phyloP scores from a whole-genome alignment of 2,113 vertebrate genomes.

The Himantopus leucocephalus region DNA sequence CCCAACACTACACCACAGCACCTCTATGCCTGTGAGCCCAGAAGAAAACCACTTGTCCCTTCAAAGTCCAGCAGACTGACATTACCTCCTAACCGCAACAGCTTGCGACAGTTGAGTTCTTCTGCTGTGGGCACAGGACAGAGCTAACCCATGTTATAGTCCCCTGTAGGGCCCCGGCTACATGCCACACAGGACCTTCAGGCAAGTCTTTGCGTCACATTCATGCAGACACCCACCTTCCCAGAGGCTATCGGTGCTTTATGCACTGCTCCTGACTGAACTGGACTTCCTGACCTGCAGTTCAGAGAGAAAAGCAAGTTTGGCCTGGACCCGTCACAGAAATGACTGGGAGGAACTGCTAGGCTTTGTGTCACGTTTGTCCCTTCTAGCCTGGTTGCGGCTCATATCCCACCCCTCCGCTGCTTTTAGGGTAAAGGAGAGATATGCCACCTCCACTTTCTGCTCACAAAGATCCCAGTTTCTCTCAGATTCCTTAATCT shows the following conservation, averaged over 20 bases:
- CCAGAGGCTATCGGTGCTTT: rapidly evolving
- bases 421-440: neutral
- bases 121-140: neutral
- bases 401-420: neutral
- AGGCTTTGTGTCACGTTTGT: neutral
- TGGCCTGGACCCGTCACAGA: neutral
- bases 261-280: neutral
- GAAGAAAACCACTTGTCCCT: neutral
- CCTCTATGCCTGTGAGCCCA: neutral
- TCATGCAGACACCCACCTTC: neutral
- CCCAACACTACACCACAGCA: neutral
- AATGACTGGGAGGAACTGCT: neutral
- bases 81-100: neutral
- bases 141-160: neutral
- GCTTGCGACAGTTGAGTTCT: neutral
- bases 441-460: neutral
- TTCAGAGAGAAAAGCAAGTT: neutral
- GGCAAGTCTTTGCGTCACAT: neutral
- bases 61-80: neutral
- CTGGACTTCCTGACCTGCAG: neutral
- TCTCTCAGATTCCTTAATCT: neutral
- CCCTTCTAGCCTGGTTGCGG: neutral
- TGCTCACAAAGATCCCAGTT: neutral
- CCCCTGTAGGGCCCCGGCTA: neutral
- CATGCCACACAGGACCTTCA: neutral